Evolutionary conservation across 2,888 invertebrate genomes (phyloP).

Genomic region (Netelia inedita): DNA sequence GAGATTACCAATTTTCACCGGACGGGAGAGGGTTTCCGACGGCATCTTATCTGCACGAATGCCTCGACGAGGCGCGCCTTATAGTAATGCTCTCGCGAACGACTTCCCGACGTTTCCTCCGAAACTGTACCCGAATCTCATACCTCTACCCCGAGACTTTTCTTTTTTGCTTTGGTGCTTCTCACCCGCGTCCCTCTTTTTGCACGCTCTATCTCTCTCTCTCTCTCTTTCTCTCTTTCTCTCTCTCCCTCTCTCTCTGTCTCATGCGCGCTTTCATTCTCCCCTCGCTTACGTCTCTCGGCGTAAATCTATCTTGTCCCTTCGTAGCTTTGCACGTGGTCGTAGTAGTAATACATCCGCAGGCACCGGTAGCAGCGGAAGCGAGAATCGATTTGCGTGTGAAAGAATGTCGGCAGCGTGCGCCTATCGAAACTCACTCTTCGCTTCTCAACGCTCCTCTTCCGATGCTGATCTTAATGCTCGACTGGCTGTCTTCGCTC

Average conservation of each 20-base stretch:
- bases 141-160: conserved; percentile 46
- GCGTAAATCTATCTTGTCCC: conserved; percentile 57
- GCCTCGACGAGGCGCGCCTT: conserved; percentile 54
- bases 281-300: conserved; percentile 40
- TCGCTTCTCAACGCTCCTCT: conserved; percentile 52
- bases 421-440: conserved; percentile 61
- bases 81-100: conserved; percentile 57
- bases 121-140: conserved; percentile 62
- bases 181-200: background rate
- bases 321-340: conserved; percentile 38
- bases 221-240: background rate
- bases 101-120: conserved; percentile 65
- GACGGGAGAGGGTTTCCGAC: conserved; percentile 54
- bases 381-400: conserved; percentile 73
- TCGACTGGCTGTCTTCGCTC: conserved; percentile 48
- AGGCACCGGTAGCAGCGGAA: conserved; percentile 10
- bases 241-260: conserved; percentile 32
- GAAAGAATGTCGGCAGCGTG: conserved; percentile 74
- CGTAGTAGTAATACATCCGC: conserved; percentile 26
- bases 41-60: conserved; percentile 68
- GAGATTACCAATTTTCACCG: conserved; percentile 63
- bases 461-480: conserved; percentile 57
- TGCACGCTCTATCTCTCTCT: background rate
- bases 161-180: conserved; percentile 33
- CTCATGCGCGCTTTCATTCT: background rate